Evolutionary conservation across 1,140 invertebrate genomes (phyloP).

Genomic region (Lordiphosa collinella): DNA sequence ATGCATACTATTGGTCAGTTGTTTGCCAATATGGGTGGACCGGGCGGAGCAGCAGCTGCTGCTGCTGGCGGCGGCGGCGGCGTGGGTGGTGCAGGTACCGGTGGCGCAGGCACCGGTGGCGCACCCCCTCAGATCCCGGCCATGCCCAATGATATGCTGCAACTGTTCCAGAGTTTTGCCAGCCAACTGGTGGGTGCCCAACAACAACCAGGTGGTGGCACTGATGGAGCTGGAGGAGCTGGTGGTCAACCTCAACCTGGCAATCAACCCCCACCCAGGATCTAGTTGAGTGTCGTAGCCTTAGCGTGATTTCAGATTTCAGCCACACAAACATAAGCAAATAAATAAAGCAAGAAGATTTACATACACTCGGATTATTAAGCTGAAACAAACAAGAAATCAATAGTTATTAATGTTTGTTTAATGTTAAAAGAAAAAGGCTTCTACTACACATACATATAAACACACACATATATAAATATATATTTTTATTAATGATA

Average conservation of each 20-base stretch:
- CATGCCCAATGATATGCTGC: constrained; percentile 66
- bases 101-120: constrained; percentile 13
- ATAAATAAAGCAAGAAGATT: constrained; percentile 4
- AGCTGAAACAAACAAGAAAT: constrained; percentile 14
- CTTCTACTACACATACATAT: constrained; percentile 42
- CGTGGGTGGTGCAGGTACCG: too few relatives aligned
- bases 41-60: constrained; percentile 4
- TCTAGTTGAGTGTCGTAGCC: constrained; percentile 21
- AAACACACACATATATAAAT: constrained; percentile 35
- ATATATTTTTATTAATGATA: constrained; percentile 66
- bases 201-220: constrained; percentile 16
- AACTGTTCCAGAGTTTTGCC: constrained; percentile 63
- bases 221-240: constrained; percentile 11
- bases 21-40: constrained; percentile 39
- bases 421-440: constrained; percentile 38
- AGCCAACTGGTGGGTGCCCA: constrained; percentile 49
- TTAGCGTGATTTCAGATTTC: neutral
- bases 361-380: too few relatives aligned
- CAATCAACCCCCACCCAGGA: constrained; percentile 54
- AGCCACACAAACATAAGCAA: constrained; percentile 3
- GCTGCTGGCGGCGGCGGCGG: constrained; percentile 6
- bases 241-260: constrained; percentile 43
- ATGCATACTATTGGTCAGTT: constrained; percentile 64
- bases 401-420: constrained; percentile 37
- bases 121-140: constrained; percentile 22